A percentile compares a stretch with the other conserved stretches of the same genome.
phyloP scores from a whole-genome alignment of 2,113 vertebrate species.

The Petaurus breviceps region DNA sequence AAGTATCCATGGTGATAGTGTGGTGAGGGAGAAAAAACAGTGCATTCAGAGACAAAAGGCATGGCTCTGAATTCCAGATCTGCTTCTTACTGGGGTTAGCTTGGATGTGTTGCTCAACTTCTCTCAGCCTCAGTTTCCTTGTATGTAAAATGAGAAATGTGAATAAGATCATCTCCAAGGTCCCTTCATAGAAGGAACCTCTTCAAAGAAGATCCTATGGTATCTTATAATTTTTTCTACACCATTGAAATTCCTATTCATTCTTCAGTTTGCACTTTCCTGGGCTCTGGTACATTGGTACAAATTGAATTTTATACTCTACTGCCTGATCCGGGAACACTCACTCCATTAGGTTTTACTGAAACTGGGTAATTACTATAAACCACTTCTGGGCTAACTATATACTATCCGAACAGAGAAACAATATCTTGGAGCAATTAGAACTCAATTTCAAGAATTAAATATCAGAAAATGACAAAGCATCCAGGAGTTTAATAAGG shows the following conservation, averaged over 20 bases:
- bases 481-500: not conserved
- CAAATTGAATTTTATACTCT: constrained; percentile 36
- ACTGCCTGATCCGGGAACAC: not conserved
- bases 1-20: not conserved
- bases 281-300: not conserved
- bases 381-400: not conserved
- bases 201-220: not conserved
- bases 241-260: not conserved
- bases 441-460: constrained; percentile 4
- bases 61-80: not conserved
- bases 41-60: not conserved
- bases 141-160: not conserved
- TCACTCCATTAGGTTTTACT: not conserved
- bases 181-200: not conserved
- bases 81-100: not conserved
- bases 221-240: not conserved
- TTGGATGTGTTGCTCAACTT: not conserved
- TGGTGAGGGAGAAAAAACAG: not conserved
- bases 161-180: not conserved
- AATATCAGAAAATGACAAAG: constrained; percentile 19
- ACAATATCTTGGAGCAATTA: not conserved
- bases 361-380: constrained; percentile 36
- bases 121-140: not conserved
- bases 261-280: not conserved
- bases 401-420: constrained; percentile 12